A percentile compares a stretch with the other conserved stretches of the same genome.
Conservation (phyloP, 2,797 vertebrate species). For the Coracias cyanogaster region DNA sequence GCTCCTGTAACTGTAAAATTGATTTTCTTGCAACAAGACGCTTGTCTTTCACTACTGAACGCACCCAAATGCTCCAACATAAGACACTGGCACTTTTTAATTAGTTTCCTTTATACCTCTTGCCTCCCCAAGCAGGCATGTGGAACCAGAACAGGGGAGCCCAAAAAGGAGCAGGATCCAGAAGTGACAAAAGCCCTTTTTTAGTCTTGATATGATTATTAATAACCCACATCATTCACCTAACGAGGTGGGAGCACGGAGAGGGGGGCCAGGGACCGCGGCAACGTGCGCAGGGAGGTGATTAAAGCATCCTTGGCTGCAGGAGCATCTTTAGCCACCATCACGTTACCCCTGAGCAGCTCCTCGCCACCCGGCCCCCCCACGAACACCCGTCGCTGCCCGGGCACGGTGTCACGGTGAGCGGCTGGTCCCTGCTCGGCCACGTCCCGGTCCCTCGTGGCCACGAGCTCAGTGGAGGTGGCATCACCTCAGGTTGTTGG, state of each 20-base stretch:
- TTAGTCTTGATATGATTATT: constrained; percentile 57
- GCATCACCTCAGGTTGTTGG: rapidly evolving
- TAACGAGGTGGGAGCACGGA: not conserved
- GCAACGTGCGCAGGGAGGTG: not conserved
- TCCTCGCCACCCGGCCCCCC: not conserved
- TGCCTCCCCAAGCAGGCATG: constrained; percentile 61
- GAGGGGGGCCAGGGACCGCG: not conserved
- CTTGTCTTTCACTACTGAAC: constrained; percentile 80
- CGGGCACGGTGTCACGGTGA: rapidly evolving
- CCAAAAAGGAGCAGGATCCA: constrained; percentile 25
- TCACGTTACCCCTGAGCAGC: not conserved
- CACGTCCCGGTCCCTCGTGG: not conserved
- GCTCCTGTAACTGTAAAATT: constrained; percentile 87
- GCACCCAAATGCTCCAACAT: constrained; percentile 79
- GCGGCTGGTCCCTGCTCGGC: rapidly evolving
- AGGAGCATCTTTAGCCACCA: not conserved
- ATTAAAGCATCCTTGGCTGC: not conserved
- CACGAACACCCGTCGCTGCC: rapidly evolving
- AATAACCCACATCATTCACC: not conserved
- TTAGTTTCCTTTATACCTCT: constrained; percentile 79
- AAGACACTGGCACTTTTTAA: constrained; percentile 82
- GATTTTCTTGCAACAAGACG: constrained; percentile 82
- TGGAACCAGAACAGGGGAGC: constrained; percentile 62
- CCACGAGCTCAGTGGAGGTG: no score
- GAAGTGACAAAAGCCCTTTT: constrained; percentile 58